Base-by-base conservation (phyloP, 2,797 vertebrate genomes). In the Aldrovandia affinis region DNA sequence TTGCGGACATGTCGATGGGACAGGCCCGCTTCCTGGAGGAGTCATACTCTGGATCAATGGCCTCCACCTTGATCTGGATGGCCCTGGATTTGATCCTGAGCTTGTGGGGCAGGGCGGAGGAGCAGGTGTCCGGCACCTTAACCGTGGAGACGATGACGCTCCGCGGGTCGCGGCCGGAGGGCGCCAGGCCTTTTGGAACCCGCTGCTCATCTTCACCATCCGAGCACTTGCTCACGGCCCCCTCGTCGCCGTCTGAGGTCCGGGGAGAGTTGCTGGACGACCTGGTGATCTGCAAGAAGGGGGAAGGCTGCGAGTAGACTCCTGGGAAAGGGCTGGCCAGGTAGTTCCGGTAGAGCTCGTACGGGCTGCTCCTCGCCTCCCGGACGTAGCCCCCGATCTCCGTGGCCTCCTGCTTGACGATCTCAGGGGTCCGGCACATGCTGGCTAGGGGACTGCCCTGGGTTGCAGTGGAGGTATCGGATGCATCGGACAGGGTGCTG, bases 151-250 rank as follows among this genome's bases (percentile, higher is more conserved):
- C 94, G 0, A 96, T 96, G 78, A 95, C 90, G 20, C 93, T 97
- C 87, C 95, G 96, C 3, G 95, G 95, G 89, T 98, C 96, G 1
- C 95, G 91, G 0, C 92, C 92, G 83, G 96, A 94, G n/a, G 95
- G 95, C 57, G 92, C 90, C 78, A 95, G 94, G 86, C 98, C 97
- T 92, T 97, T 98, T 33, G 98, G 98, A 14, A 99, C 98, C 90
- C 97, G 98, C 90, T 99, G 98, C 87, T 99, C 98, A 0, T 99
- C 98, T 90, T 99, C 98, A 12, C 97, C 97, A 0, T 99, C 97
- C 0, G 97, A 99, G 0, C 96, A 96, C 89, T 99, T 99, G 87
- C 97, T 97, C 20, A 97, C 92, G 0, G 92, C 94, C 0, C 95
- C 93, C 0, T 99, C 98, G 0, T 99, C 96, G 0, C 95, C 89